These are phyloP conservation scores for Drosophila lacertosa DNA, from an alignment of 1,140 invertebrate species.

Conservation along the genomic window DNA sequence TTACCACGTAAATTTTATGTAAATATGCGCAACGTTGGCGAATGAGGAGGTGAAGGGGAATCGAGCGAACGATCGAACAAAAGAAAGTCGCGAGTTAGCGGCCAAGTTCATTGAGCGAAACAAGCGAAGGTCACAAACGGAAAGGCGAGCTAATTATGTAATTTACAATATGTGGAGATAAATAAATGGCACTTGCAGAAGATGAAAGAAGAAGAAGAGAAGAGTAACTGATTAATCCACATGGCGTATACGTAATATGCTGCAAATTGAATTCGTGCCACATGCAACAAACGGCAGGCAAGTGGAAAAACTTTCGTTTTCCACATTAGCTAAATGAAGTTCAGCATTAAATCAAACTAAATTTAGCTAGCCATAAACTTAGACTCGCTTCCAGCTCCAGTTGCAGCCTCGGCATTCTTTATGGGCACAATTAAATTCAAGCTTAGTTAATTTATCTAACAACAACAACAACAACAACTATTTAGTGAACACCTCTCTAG, in stretches of 20 bases:
- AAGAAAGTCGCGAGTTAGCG: constrained; percentile 51
- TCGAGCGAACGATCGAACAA: constrained; percentile 30
- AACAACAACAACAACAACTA: neutral
- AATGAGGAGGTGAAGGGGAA: neutral
- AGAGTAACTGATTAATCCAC: constrained; percentile 13
- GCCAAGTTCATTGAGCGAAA: constrained; percentile 61
- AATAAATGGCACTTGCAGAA: neutral
- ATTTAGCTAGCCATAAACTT: constrained; percentile 5
- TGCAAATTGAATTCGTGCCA: constrained; percentile 52
- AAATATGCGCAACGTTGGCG: constrained; percentile 40
- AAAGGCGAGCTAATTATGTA: constrained; percentile 58
- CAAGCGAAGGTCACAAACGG: constrained; percentile 61
- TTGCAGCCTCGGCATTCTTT: constrained; percentile 64
- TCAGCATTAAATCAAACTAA: constrained; percentile 5
- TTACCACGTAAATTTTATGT: constrained; percentile 62
- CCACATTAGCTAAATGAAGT: constrained; percentile 17
- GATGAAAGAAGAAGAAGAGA: constrained; percentile 17
- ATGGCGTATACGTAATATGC: constrained; percentile 53
- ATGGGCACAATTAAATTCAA: constrained; percentile 75
- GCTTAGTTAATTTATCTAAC: constrained; percentile 25
- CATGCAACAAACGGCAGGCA: constrained; percentile 58
- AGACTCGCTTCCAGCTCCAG: constrained; percentile 8
- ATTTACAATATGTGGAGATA: constrained; percentile 17
- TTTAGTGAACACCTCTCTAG: constrained; percentile 38
- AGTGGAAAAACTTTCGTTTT: constrained; percentile 62